Percentiles rank a stretch among this genome's conserved stretches.
phyloP scores from a whole-genome alignment of 2,797 vertebrate genomes.

The Clarias fuscus region DNA sequence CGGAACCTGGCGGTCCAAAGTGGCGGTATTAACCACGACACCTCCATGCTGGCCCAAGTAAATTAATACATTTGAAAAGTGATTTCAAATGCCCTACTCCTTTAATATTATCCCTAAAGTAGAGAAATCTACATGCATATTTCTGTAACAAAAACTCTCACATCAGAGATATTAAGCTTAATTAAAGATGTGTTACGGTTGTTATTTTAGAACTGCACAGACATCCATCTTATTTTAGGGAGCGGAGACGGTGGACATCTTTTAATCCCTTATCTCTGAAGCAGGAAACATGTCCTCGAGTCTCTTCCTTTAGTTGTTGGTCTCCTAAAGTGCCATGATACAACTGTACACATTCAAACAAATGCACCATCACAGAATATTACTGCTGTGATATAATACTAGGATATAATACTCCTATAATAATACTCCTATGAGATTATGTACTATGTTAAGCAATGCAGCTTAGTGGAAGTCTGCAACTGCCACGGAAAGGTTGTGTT shows the following conservation, averaged over 20 bases:
- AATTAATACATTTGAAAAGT: too few relatives aligned
- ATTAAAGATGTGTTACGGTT: constrained; percentile 2
- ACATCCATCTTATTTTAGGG: background rate
- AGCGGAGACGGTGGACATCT: background rate
- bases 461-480: background rate
- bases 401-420: too few relatives aligned
- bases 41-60: too few relatives aligned
- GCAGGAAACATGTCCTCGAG: constrained; percentile 1
- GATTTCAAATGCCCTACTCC: background rate
- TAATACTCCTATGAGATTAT: background rate
- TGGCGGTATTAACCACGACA: too few relatives aligned
- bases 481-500: background rate
- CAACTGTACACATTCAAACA: background rate
- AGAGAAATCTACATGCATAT: background rate
- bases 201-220: background rate
- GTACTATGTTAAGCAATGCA: background rate
- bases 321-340: background rate
- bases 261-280: constrained; percentile 20
- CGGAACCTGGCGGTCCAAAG: too few relatives aligned
- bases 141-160: background rate
- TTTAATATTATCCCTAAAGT: background rate
- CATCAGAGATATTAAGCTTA: background rate
- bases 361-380: background rate
- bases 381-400: too few relatives aligned
- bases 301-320: constrained; percentile 22